These are phyloP conservation scores for Squalus acanthias DNA, from an alignment of 2,797 vertebrate species.

Conservation along the genomic window DNA sequence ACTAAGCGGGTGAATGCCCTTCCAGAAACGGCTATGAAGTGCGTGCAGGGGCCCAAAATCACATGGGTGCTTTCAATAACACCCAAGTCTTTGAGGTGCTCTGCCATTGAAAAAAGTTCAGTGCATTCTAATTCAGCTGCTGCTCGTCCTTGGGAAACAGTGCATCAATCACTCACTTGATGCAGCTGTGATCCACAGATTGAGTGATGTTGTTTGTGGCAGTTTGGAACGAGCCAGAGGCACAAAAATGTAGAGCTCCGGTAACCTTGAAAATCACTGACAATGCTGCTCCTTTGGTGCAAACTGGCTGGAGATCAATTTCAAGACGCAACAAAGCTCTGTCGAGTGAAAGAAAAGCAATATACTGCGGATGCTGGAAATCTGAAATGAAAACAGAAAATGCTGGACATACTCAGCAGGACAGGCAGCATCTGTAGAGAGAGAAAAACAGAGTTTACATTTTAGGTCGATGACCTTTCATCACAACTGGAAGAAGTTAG, in stretches of 20 bases:
- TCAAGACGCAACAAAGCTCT: background rate
- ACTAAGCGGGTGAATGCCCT: background rate
- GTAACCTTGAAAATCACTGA: background rate
- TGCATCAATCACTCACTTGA: background rate
- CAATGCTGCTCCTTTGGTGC: background rate
- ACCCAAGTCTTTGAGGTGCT: background rate
- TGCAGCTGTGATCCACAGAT: background rate
- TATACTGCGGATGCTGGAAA: too few relatives aligned
- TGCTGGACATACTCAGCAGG: too few relatives aligned
- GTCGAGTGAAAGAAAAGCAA: too few relatives aligned
- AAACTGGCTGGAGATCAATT: background rate
- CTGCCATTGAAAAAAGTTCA: background rate
- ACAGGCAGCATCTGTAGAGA: too few relatives aligned
- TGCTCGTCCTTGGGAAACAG: background rate
- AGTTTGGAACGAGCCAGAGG: background rate
- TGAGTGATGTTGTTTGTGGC: conserved; percentile 1
- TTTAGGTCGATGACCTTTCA: too few relatives aligned
- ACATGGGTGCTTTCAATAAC: background rate
- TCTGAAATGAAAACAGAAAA: too few relatives aligned
- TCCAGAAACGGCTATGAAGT: background rate
- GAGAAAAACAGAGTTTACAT: too few relatives aligned
- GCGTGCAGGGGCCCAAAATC: background rate
- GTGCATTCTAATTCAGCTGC: background rate
- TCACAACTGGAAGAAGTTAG: too few relatives aligned
- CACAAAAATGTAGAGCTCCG: background rate